These are phyloP conservation scores for Aphelenchoides avenae DNA, from an alignment of 1,140 invertebrate species.

Conservation along the genomic window DNA sequence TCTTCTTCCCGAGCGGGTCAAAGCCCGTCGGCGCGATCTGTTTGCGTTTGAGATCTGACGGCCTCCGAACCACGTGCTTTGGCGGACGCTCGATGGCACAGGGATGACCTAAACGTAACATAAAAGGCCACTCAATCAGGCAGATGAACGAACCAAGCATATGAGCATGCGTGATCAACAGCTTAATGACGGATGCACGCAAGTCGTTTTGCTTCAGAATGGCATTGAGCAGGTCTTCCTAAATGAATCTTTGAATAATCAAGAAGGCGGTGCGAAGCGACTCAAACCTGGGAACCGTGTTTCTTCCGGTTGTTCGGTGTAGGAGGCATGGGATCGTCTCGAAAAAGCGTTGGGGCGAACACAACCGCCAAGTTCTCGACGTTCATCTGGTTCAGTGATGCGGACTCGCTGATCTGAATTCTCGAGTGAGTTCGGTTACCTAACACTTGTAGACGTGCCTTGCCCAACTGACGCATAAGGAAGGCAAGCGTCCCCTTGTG, in stretches of 20 bases:
- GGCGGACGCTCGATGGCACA: too few species aligned
- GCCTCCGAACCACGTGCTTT: too few species aligned
- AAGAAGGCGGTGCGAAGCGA: too few species aligned
- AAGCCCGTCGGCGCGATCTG: too few species aligned
- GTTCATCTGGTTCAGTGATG: conserved; percentile 22
- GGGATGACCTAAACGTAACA: too few species aligned
- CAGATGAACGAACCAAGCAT: too few species aligned
- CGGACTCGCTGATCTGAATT: conserved; percentile 11
- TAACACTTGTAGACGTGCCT: conserved; percentile 5
- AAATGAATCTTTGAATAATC: too few species aligned
- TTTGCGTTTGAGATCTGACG: too few species aligned
- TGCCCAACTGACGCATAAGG: conserved; percentile 20
- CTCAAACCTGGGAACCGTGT: neutral
- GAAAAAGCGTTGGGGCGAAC: conserved; percentile 26
- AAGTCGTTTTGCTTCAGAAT: conserved; percentile 11
- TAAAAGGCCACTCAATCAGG: too few species aligned
- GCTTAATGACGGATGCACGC: conserved; percentile 13
- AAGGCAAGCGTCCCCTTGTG: conserved; percentile 6
- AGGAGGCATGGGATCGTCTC: neutral
- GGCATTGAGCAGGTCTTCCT: conserved; percentile 17
- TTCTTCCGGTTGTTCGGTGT: conserved; percentile 1
- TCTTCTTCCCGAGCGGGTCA: too few species aligned
- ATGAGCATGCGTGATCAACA: too few species aligned
- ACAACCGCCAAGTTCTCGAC: conserved; percentile 22
- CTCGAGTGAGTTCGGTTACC: too few species aligned